Conservation (phyloP, 1,140 invertebrate genomes). For the Atta cephalotes region DNA sequence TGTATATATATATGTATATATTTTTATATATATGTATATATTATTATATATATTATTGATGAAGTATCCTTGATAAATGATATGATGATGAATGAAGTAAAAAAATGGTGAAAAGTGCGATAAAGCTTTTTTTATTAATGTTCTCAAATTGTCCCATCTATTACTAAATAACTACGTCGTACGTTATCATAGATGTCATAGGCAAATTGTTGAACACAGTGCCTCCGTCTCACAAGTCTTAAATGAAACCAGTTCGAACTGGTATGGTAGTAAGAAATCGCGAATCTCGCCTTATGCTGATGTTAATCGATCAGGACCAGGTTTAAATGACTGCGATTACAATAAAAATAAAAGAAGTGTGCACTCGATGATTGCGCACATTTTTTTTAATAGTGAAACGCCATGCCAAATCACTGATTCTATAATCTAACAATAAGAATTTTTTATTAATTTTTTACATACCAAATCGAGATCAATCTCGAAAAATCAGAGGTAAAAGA, state of each 20-base stretch:
- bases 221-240: constrained; percentile 29
- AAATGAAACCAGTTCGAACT: constrained; percentile 70
- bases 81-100: neutral
- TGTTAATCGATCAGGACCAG: constrained; percentile 67
- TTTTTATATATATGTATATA: neutral
- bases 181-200: constrained; percentile 30
- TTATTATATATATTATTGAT: neutral
- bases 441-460: neutral
- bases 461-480: neutral
- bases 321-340: constrained; percentile 18
- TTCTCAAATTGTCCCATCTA: neutral
- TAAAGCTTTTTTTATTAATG: neutral
- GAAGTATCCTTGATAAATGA: neutral
- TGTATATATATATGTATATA: no score
- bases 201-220: constrained; percentile 43
- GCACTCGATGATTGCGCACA: neutral
- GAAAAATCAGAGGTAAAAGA: neutral
- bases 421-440: neutral
- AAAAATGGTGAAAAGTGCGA: neutral
- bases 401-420: neutral
- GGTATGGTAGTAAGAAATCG: constrained; percentile 57
- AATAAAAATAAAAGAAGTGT: neutral
- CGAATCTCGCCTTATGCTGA: constrained; percentile 62
- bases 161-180: constrained; percentile 3
- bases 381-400: constrained; percentile 10